A percentile compares a stretch with the other conserved stretches of the same genome.
phyloP scores from a whole-genome alignment of 1,140 invertebrate genomes.

The Anastrepha obliqua region DNA sequence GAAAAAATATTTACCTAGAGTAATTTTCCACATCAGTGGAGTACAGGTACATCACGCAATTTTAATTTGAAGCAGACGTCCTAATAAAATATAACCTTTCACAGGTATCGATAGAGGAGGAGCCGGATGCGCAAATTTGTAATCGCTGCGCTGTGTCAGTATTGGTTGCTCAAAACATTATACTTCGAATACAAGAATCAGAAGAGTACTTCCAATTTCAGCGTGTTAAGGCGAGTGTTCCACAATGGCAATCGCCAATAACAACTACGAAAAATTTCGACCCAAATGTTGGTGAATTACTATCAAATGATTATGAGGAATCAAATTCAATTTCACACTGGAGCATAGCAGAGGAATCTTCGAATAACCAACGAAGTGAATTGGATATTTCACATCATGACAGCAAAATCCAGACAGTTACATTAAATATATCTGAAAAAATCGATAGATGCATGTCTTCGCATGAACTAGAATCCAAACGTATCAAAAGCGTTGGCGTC shows the following conservation, averaged over 20 bases:
- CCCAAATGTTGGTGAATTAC: background rate
- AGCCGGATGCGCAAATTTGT: slow-evolving; percentile 14
- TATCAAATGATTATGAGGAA: background rate
- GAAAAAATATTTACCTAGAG: slow-evolving; percentile 20
- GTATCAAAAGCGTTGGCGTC: background rate
- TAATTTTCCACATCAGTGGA: slow-evolving; percentile 42
- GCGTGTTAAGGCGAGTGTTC: background rate
- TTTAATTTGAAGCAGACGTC: background rate
- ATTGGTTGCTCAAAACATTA: slow-evolving; percentile 27
- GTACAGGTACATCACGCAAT: background rate
- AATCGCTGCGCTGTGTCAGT: background rate
- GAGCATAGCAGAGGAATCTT: background rate
- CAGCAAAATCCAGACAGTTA: background rate
- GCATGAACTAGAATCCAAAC: background rate
- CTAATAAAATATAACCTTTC: background rate
- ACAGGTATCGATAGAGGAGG: background rate
- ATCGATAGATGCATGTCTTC: no score
- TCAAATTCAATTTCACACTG: background rate
- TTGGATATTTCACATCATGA: background rate
- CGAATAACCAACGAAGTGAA: background rate
- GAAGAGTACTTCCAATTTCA: slow-evolving; percentile 12
- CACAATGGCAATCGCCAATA: background rate
- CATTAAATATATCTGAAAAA: background rate
- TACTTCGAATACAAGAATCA: slow-evolving; percentile 26
- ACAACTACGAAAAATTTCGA: background rate